Evolutionary conservation across 2,888 invertebrate species (phyloP), one percentile per base, ranked within the genome.

Genomic region (Euplagia quadripunctaria): DNA sequence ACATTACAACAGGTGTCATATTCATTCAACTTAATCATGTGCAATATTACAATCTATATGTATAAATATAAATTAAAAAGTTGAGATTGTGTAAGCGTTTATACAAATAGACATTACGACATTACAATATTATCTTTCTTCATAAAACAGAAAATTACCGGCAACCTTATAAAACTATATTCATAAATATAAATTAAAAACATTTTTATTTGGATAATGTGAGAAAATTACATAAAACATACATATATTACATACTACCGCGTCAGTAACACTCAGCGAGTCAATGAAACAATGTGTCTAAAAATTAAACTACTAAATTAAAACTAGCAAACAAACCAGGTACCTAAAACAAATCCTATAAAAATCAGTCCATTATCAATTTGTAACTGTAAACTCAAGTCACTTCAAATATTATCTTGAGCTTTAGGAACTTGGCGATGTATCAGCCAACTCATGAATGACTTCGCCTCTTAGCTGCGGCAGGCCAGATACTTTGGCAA

Each of bases 401-500:
- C 61, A 82, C 81, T 65, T 70, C 20, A 71, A 71, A 75, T 69
- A 76, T 68, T 73, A 69, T 77, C 79, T 12, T 68, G 55, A 67
- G 58, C n/a, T 63, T 74, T 81, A 84, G 58, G 82, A 76, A 73
- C 82, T 84, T n/a, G 79, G 72, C 6, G 85, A 75, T 46, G 84
- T 73, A 71, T 85, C 85, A 4, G 91, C 92, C 66, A 96, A 77
- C 77, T 92, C 88, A 66, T 87, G 78, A 49, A 95, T 90, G 49
- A 86, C 81, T 71, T 91, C 90, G 31, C 96, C 94, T 85, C 94
- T 96, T n/a, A 98, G 91, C 86, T 97, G 97, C 0, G 97, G 94
- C 46, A 97, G 96, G 46, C 94, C 85, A 69, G 98, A 97, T 42
- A 98, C 97, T 92, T 97, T 97, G 77, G 96, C 96, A 83, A 97